phyloP scores from a whole-genome alignment of 2,888 invertebrate species.

The Cantharis rufa region DNA sequence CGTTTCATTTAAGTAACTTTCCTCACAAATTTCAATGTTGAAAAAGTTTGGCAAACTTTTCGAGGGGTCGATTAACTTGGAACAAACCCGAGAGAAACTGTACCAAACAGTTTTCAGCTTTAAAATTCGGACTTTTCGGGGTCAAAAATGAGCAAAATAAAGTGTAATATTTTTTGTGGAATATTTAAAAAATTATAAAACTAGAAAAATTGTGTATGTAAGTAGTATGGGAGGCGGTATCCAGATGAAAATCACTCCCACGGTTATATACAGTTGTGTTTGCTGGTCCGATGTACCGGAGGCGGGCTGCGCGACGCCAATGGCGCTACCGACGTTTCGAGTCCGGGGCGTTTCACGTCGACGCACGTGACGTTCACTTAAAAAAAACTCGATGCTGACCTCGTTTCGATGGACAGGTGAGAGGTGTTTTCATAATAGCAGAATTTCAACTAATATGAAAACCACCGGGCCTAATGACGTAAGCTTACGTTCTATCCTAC shows the following conservation, averaged over 20 bases:
- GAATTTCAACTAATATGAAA: conserved; percentile 24
- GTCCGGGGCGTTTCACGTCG: conserved; percentile 51
- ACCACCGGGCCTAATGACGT: conserved; percentile 16
- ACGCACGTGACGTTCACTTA: conserved; percentile 47
- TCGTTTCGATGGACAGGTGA: conserved; percentile 33
- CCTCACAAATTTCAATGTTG: conserved; percentile 55
- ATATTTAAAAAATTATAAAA: conserved; percentile 35
- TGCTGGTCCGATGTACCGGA: conserved; percentile 46
- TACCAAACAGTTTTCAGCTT: conserved; percentile 48
- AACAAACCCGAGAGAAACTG: conserved; percentile 52
- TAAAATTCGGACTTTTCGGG: conserved; percentile 23
- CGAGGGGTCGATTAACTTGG: conserved; percentile 57
- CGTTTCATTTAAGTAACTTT: conserved; percentile 52
- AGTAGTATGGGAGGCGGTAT: conserved; percentile 47
- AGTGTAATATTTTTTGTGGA: conserved; percentile 25
- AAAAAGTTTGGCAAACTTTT: conserved; percentile 56
- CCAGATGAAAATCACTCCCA: conserved; percentile 48
- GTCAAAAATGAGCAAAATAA: conserved; percentile 13
- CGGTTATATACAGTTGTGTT: conserved; percentile 38
- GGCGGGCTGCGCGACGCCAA: conserved; percentile 55
- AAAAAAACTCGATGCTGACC: conserved; percentile 30
- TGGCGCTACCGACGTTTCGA: conserved; percentile 46
- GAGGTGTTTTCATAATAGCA: conserved; percentile 28
- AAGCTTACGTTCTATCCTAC: conserved; percentile 15
- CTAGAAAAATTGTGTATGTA: conserved; percentile 39